A percentile compares a stretch with the other conserved stretches of the same genome.
These are phyloP conservation scores for Oriolus oriolus DNA, from an alignment of 2,113 vertebrate genomes.

Conservation along the genomic window DNA sequence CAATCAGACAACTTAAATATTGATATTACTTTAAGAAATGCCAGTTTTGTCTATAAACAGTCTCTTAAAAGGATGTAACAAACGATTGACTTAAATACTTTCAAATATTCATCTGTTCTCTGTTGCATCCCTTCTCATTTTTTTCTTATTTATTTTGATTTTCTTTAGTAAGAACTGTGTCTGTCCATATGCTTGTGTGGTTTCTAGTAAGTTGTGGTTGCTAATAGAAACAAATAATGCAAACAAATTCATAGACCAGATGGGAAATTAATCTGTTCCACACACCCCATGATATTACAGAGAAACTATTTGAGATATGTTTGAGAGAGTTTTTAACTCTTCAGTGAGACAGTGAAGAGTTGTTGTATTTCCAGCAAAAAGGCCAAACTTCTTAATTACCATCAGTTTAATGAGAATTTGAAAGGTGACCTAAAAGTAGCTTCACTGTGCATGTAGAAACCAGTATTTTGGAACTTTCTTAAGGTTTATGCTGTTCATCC, in stretches of 20 bases:
- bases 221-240: slow-evolving; percentile 62
- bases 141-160: not conserved
- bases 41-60: not conserved
- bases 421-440: not conserved
- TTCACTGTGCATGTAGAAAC: slow-evolving; percentile 8
- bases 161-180: not conserved
- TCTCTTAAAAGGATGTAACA: not conserved
- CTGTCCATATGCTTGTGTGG: not conserved
- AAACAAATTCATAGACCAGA: slow-evolving; percentile 52
- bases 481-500: not conserved
- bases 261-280: slow-evolving; percentile 34
- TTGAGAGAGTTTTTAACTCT: slow-evolving; percentile 1
- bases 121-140: not conserved
- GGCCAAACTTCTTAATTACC: not conserved
- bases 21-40: not conserved
- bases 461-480: not conserved
- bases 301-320: slow-evolving; percentile 47
- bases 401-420: not conserved
- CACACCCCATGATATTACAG: slow-evolving; percentile 43
- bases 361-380: not conserved
- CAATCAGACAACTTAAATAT: not conserved
- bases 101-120: not conserved
- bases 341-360: not conserved
- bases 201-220: slow-evolving; percentile 42
- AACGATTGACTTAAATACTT: not conserved